phyloP scores from a whole-genome alignment of 1,140 invertebrate species.

The Spodoptera litura region DNA sequence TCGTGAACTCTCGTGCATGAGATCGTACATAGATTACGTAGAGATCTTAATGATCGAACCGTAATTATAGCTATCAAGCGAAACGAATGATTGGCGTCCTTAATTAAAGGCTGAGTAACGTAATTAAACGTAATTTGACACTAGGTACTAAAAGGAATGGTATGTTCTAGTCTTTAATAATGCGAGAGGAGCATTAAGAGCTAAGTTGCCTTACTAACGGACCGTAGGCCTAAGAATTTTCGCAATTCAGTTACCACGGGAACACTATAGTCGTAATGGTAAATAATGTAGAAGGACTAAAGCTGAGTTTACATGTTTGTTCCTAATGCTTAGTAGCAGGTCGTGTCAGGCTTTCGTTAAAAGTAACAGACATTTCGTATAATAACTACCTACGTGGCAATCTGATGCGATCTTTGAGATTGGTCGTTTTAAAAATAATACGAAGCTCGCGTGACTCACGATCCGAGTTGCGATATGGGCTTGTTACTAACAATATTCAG shows the following conservation, averaged over 20 bases:
- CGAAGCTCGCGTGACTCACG: conserved; percentile 29
- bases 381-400: conserved; percentile 17
- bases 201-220: conserved; percentile 15
- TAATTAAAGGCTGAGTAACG: conserved; percentile 23
- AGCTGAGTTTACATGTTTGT: conserved; percentile 1
- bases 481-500: conserved; percentile 1
- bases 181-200: conserved; percentile 7
- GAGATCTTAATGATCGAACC: conserved; percentile 13
- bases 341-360: conserved; percentile 12
- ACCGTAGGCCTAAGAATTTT: conserved; percentile 16
- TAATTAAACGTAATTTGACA: conserved; percentile 21
- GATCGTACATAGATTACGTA: background rate
- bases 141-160: background rate
- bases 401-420: conserved; percentile 28
- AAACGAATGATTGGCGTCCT: conserved; percentile 23
- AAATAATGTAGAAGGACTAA: conserved; percentile 1
- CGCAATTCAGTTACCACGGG: conserved; percentile 8
- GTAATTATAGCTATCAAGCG: conserved; percentile 21
- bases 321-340: background rate
- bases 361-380: conserved; percentile 1
- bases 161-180: conserved; percentile 4
- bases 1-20: too few species aligned
- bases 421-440: conserved; percentile 26
- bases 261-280: conserved; percentile 7
- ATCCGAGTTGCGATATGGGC: conserved; percentile 6